Conservation (phyloP, 2,888 invertebrate species). For the Apodemia mormo region DNA sequence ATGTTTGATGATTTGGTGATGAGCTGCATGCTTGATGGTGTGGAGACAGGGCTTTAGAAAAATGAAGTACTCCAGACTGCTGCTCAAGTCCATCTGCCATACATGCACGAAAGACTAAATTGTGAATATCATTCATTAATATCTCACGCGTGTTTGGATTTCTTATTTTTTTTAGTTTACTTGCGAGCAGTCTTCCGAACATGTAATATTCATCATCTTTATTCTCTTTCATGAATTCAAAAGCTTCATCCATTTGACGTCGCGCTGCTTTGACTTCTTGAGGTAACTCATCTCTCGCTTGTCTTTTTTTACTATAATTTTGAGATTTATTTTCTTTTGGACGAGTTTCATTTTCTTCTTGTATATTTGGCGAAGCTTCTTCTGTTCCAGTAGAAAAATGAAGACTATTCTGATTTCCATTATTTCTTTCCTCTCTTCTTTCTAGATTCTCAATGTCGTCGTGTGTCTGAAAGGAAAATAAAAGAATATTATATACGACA, state of each 20-base stretch:
- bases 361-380: conserved; percentile 9
- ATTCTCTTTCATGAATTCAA: conserved; percentile 19
- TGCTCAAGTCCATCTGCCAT: conserved; percentile 19
- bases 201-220: conserved; percentile 17
- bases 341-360: conserved; percentile 17
- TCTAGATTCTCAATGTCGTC: not conserved
- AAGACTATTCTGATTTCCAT: not conserved
- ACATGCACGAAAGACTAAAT: conserved; percentile 20
- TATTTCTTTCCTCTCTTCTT: not conserved
- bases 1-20: too few relatives aligned
- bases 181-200: conserved; percentile 18
- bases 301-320: conserved; percentile 19
- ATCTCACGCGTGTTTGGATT: conserved; percentile 21
- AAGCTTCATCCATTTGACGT: conserved; percentile 22
- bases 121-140: conserved; percentile 20
- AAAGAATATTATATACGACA: not conserved
- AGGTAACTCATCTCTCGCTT: conserved; percentile 16
- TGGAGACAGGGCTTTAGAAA: not conserved
- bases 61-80: conserved; percentile 16
- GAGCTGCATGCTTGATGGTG: too few relatives aligned
- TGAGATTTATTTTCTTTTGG: conserved; percentile 18
- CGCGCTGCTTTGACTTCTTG: conserved; percentile 17
- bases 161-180: conserved; percentile 20
- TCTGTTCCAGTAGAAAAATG: not conserved
- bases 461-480: not conserved